Evolutionary conservation across 2,888 invertebrate species (phyloP).

Genomic region (Yponomeuta malinellus): DNA sequence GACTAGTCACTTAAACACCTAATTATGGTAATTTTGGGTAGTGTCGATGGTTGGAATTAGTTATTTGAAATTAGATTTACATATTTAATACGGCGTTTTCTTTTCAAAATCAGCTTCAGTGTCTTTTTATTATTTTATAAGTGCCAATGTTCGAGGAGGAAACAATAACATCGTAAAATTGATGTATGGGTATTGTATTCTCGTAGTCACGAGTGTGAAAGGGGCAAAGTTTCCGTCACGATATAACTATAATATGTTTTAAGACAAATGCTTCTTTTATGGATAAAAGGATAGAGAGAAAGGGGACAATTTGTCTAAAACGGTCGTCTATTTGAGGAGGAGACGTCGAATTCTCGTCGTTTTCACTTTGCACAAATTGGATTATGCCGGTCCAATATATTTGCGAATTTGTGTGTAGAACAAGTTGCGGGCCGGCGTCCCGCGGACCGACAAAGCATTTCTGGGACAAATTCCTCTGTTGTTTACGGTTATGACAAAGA

Average conservation of each 20-base stretch:
- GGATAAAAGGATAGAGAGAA: conserved; percentile 56
- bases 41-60: no score
- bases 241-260: conserved; percentile 33
- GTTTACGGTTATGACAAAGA: conserved; percentile 59
- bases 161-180: conserved; percentile 13
- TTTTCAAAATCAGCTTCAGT: not conserved
- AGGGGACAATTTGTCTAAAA: conserved; percentile 69
- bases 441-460: conserved; percentile 57
- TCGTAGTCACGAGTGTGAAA: conserved; percentile 29
- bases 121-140: not conserved
- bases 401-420: conserved; percentile 64
- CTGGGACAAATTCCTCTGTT: conserved; percentile 54
- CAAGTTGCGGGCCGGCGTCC: conserved; percentile 49
- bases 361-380: conserved; percentile 70
- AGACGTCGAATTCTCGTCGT: conserved; percentile 62
- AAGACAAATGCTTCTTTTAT: conserved; percentile 63
- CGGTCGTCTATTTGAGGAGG: conserved; percentile 65
- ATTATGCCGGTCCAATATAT: conserved; percentile 66
- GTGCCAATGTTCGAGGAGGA: not conserved
- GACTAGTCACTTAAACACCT: not conserved
- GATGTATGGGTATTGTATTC: conserved; percentile 14
- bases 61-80: no score
- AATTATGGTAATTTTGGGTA: no score
- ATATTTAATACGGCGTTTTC: no score
- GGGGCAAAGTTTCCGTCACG: conserved; percentile 40